A percentile compares a stretch with the other conserved stretches of the same genome.
phyloP scores from a whole-genome alignment of 2,888 invertebrate genomes.

The Heteromyza rotundicornis region DNA sequence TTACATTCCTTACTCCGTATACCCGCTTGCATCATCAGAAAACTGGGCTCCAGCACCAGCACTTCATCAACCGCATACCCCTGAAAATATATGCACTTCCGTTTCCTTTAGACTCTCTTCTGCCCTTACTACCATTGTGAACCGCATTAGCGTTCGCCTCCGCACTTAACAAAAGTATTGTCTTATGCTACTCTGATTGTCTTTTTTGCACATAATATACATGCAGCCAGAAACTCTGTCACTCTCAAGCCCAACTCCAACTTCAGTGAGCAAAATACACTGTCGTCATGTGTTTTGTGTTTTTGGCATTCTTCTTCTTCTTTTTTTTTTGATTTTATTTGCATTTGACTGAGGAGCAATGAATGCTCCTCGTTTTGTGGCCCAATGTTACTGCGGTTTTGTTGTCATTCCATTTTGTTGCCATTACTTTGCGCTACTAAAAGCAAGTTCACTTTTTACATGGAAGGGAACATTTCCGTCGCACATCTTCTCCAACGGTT shows the following conservation, averaged over 20 bases:
- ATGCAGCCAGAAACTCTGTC: not conserved
- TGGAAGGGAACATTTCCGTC: no score
- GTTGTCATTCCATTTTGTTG: not conserved
- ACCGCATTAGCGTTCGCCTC: not conserved
- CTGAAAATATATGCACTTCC: not conserved
- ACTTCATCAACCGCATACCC: not conserved
- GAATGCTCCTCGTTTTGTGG: not conserved
- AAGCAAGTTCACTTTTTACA: no score
- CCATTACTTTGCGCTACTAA: no score
- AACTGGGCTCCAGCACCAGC: not conserved
- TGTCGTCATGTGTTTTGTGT: not conserved
- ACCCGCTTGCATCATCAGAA: no score
- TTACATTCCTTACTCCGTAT: no score
- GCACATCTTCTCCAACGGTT: not conserved
- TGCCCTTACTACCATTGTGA: not conserved
- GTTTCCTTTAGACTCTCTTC: not conserved
- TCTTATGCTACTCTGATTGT: not conserved
- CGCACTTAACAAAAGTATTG: constrained; percentile 2
- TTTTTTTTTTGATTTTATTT: not conserved
- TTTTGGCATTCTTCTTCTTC: not conserved
- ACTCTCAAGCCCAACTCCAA: not conserved
- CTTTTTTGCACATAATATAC: constrained; percentile 5
- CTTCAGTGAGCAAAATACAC: not conserved
- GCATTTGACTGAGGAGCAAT: constrained; percentile 3
- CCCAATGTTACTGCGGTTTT: not conserved